Conservation (phyloP, 2,113 vertebrate species). For the Nyctibius bracteatus region DNA sequence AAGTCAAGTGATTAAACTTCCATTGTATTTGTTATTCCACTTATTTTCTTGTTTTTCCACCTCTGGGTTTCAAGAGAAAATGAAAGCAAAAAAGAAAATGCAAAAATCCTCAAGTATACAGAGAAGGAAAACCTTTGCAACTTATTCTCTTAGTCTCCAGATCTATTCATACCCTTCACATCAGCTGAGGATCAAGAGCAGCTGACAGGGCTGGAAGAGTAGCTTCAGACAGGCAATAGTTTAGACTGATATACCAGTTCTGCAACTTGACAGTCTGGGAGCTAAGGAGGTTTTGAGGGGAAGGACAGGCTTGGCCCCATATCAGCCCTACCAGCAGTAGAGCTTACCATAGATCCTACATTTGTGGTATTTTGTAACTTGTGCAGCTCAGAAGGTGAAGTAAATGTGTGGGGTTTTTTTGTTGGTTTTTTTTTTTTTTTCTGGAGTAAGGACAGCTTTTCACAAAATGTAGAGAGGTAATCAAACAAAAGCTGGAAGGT, state of each 20-base stretch:
- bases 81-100: neutral
- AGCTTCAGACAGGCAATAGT: neutral
- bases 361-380: neutral
- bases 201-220: neutral
- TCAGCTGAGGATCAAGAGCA: neutral
- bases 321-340: neutral
- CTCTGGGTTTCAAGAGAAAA: neutral
- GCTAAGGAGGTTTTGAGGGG: neutral
- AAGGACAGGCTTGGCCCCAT: neutral
- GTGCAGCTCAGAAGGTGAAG: neutral
- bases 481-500: neutral
- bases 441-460: neutral
- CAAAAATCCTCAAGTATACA: neutral
- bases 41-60: neutral
- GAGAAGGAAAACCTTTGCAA: neutral
- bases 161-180: neutral
- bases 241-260: neutral
- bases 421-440: rapidly evolving
- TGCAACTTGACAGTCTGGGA: neutral
- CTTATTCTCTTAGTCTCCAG: neutral
- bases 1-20: neutral
- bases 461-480: neutral
- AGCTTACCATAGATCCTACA: neutral
- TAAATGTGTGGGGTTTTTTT: neutral
- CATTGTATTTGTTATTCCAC: neutral